phyloP scores from a whole-genome alignment of 2,888 invertebrate species.

The Abscondita cerata region DNA sequence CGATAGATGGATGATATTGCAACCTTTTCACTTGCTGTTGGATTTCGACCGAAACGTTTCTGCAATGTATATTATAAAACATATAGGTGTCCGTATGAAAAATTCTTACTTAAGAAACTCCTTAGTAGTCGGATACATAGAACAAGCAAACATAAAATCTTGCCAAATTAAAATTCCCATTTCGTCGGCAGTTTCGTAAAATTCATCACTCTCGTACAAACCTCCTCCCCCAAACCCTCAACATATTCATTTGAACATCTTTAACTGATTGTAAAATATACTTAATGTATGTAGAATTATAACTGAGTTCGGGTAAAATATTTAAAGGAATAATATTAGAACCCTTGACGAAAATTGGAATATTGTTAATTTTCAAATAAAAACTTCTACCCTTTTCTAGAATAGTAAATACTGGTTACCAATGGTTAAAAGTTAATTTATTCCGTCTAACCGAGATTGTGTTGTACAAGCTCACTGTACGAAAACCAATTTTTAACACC shows the following conservation, averaged over 20 bases:
- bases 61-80: background rate
- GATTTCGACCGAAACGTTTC: background rate
- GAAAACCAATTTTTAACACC: conserved; percentile 79
- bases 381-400: conserved; percentile 72
- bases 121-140: conserved; percentile 84
- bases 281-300: conserved; percentile 65
- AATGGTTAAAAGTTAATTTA: no score
- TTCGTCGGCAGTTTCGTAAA: conserved; percentile 87
- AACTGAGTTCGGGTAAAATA: conserved; percentile 79
- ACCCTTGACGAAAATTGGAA: conserved; percentile 93
- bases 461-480: conserved; percentile 84
- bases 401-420: conserved; percentile 12
- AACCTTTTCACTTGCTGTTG: conserved; percentile 81
- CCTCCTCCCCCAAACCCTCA: conserved; percentile 99
- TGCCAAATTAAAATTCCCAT: conserved; percentile 96
- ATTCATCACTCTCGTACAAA: conserved; percentile 87
- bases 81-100: background rate
- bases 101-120: conserved; percentile 74
- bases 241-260: conserved; percentile 87
- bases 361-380: conserved; percentile 81
- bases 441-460: conserved; percentile 60
- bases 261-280: conserved; percentile 73
- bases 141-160: conserved; percentile 96
- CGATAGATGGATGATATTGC: conserved; percentile 85
- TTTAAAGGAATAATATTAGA: conserved; percentile 93